phyloP scores from a whole-genome alignment of 2,888 invertebrate genomes.

The Monoplex corrugatus region DNA sequence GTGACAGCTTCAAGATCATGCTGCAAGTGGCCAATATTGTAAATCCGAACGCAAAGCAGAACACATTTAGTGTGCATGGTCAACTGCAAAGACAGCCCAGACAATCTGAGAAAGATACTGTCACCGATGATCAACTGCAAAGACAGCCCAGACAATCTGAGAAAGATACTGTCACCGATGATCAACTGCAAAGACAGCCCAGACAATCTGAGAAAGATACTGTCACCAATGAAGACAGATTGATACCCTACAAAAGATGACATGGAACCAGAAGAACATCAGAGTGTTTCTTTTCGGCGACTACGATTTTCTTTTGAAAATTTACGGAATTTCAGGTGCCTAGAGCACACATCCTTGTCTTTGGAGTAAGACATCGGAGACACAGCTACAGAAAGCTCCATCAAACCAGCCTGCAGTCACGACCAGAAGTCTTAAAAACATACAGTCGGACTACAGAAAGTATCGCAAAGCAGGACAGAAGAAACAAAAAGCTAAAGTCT shows the following conservation, averaged over 20 bases:
- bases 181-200: no score
- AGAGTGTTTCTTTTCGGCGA: slow-evolving; percentile 33
- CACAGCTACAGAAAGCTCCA: neutral
- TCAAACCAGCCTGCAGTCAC: neutral
- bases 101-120: no score
- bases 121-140: no score
- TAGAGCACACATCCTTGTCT: slow-evolving; percentile 33
- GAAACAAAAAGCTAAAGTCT: slow-evolving; percentile 6
- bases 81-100: slow-evolving; percentile 26
- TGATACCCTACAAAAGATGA: neutral
- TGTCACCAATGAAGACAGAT: slow-evolving; percentile 1
- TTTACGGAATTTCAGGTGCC: slow-evolving; percentile 40
- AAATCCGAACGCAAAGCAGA: slow-evolving; percentile 20
- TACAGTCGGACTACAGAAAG: neutral
- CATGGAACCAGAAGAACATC: slow-evolving; percentile 20
- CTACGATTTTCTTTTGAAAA: neutral
- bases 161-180: no score
- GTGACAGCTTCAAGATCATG: slow-evolving; percentile 35
- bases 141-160: no score
- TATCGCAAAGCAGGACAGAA: neutral
- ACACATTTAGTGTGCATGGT: slow-evolving; percentile 39
- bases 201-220: slow-evolving; percentile 14
- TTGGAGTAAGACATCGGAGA: slow-evolving; percentile 23
- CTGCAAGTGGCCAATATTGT: slow-evolving; percentile 18
- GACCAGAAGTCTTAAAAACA: neutral